A percentile compares a stretch with the other conserved stretches of the same genome.
Evolutionary conservation across 2,113 vertebrate genomes (phyloP).

Genomic region (Aspiorhynchus laticeps): DNA sequence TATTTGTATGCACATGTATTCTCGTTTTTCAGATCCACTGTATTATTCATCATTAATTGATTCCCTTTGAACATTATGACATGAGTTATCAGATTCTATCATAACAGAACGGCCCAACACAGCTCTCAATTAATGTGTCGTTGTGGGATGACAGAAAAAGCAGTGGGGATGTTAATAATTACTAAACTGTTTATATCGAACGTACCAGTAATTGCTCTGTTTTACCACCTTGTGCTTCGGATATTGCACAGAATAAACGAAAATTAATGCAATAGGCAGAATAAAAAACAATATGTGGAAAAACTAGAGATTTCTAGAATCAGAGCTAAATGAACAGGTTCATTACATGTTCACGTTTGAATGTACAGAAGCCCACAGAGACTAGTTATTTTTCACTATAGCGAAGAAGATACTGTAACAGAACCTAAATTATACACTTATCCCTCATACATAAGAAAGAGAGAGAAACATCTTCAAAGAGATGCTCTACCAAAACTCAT

Average conservation of each 20-base stretch:
- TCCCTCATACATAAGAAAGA: no score
- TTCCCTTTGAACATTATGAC: conserved; percentile 9
- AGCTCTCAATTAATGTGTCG: conserved; percentile 52
- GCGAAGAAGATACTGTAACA: not conserved
- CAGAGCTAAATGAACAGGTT: not conserved
- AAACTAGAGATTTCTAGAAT: not conserved
- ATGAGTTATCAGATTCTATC: conserved; percentile 18
- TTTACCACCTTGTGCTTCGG: not conserved
- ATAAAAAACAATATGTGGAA: not conserved
- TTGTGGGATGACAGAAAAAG: conserved; percentile 58
- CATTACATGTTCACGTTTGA: not conserved
- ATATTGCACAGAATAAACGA: not conserved
- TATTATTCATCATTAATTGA: conserved; percentile 9
- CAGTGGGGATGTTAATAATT: conserved; percentile 13
- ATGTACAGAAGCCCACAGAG: not conserved
- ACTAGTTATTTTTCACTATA: not conserved
- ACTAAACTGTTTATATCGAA: not conserved
- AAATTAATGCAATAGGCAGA: not conserved
- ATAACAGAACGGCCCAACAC: conserved; percentile 36
- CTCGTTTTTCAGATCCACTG: not conserved
- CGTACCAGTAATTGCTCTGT: not conserved
- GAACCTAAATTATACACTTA: no score
- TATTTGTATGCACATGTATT: conserved; percentile 24
- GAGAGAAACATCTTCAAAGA: no score
- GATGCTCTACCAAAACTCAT: no score